Percentiles rank a stretch among this genome's conserved stretches.
phyloP scores from a whole-genome alignment of 2,797 vertebrate genomes.

The Tapera naevia region DNA sequence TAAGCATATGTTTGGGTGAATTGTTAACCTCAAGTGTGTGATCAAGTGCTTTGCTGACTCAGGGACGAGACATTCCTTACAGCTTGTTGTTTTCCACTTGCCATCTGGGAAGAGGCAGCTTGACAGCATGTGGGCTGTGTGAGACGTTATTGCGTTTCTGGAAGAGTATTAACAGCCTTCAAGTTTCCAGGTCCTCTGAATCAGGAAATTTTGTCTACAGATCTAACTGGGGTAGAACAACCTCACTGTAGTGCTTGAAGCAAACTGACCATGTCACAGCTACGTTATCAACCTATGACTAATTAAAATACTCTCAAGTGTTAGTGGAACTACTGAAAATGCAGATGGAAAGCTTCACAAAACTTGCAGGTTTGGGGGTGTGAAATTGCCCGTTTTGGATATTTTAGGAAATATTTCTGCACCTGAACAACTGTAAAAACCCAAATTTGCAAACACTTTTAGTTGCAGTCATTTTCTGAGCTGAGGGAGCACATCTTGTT shows the following conservation, averaged over 20 bases:
- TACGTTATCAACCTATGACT: neutral
- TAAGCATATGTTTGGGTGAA: conserved; percentile 29
- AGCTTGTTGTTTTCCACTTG: conserved; percentile 56
- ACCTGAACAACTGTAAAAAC: neutral
- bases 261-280: neutral
- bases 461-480: neutral
- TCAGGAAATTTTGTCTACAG: neutral
- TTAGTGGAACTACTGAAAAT: neutral
- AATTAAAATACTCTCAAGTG: neutral
- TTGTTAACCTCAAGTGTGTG: conserved; percentile 17
- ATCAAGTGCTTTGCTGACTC: conserved; percentile 51
- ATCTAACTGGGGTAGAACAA: neutral
- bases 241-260: neutral
- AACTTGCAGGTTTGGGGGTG: neutral
- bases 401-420: neutral
- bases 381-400: neutral
- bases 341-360: neutral
- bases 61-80: conserved; percentile 35
- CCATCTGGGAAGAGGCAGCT: conserved; percentile 55
- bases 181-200: conserved; percentile 9
- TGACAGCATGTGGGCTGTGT: conserved; percentile 55
- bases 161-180: conserved; percentile 7
- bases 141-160: conserved; percentile 20
- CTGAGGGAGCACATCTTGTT: neutral
- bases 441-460: neutral